phyloP scores from a whole-genome alignment of 2,888 invertebrate species.

The Platypus cylindrus region DNA sequence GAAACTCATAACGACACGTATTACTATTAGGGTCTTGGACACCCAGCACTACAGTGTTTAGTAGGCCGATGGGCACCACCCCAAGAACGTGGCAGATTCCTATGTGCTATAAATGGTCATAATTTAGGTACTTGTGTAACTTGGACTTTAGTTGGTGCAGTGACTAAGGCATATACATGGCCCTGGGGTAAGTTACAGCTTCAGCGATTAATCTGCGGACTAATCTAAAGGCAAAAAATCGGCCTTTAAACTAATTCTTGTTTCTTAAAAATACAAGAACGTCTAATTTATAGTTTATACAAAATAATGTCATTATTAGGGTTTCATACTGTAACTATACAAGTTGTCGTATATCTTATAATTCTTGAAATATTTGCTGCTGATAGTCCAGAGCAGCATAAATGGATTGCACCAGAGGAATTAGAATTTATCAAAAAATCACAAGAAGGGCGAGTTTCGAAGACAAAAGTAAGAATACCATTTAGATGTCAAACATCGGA shows the following conservation, averaged over 20 bases:
- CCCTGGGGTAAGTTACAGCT: conserved; percentile 35
- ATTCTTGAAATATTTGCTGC: conserved; percentile 39
- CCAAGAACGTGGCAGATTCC: conserved; percentile 56
- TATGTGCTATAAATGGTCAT: conserved; percentile 58
- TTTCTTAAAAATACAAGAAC: no score
- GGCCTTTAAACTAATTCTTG: no score
- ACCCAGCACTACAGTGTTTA: conserved; percentile 49
- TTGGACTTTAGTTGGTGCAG: conserved; percentile 51
- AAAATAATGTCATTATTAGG: no score
- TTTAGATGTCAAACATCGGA: no score
- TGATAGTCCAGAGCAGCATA: conserved; percentile 42
- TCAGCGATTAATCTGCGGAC: no score
- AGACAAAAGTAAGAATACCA: conserved; percentile 15
- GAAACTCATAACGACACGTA: no score
- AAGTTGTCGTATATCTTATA: conserved; percentile 26
- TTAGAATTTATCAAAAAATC: conserved; percentile 38
- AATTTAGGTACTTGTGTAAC: conserved; percentile 58
- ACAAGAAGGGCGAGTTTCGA: conserved; percentile 15
- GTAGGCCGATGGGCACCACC: conserved; percentile 63
- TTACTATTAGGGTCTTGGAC: conserved; percentile 42
- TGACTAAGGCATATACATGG: conserved; percentile 53
- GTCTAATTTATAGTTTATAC: no score
- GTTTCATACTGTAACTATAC: conserved; percentile 48
- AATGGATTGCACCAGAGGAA: conserved; percentile 39
- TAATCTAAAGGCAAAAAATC: no score